Conservation (phyloP, 1,140 invertebrate genomes). For the Temnothorax curvispinosus region DNA sequence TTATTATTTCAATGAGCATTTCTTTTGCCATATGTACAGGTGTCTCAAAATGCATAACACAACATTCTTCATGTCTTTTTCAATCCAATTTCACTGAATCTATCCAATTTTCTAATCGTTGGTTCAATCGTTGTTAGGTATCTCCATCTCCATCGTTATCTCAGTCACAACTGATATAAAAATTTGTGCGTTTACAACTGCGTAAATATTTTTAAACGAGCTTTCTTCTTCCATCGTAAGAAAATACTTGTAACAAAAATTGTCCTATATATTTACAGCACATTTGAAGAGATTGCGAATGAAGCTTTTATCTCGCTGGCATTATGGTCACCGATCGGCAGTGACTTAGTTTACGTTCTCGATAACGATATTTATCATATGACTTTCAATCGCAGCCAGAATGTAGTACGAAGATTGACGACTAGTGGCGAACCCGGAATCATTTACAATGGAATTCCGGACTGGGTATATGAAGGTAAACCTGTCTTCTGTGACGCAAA, state of each 20-base stretch:
- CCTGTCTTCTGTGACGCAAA: background rate
- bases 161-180: background rate
- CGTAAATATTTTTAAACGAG: background rate
- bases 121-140: background rate
- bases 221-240: background rate
- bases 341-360: constrained; percentile 90
- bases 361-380: constrained; percentile 94
- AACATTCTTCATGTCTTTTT: background rate
- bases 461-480: constrained; percentile 92
- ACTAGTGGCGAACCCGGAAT: constrained; percentile 87
- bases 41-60: background rate
- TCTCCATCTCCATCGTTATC: background rate
- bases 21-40: background rate
- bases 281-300: constrained; percentile 82
- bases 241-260: background rate
- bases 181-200: background rate
- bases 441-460: constrained; percentile 92
- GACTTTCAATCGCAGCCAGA: constrained; percentile 75
- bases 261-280: constrained; percentile 73
- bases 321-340: constrained; percentile 87
- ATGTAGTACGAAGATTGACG: constrained; percentile 85
- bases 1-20: background rate
- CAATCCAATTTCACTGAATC: background rate
- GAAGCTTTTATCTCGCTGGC: constrained; percentile 86
- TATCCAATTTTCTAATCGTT: background rate